phyloP scores from a whole-genome alignment of 1,140 invertebrate genomes.

The Megalopta genalis region DNA sequence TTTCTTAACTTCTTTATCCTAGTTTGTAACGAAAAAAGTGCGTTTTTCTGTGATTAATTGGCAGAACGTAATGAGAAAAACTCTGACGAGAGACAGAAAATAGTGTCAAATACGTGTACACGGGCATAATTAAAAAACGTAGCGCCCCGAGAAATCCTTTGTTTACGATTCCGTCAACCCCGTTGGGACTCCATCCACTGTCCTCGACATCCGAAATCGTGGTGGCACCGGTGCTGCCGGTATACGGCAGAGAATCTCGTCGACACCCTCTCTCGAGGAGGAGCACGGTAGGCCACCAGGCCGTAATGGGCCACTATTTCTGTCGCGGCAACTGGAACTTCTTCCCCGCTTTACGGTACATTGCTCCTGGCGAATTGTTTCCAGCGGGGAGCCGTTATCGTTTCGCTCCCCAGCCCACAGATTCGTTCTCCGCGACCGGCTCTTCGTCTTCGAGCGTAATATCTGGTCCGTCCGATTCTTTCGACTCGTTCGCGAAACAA shows the following conservation, averaged over 20 bases:
- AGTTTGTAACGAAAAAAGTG: too few species aligned
- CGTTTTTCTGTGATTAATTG: too few species aligned
- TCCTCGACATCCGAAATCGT: constrained; percentile 23
- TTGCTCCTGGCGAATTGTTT: constrained; percentile 64
- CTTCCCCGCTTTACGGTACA: constrained; percentile 63
- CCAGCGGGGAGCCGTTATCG: constrained; percentile 57
- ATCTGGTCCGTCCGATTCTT: constrained; percentile 48
- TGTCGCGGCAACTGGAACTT: constrained; percentile 59
- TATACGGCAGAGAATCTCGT: constrained; percentile 28
- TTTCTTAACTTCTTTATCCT: too few species aligned
- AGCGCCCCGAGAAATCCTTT: too few species aligned
- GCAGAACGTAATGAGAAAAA: too few species aligned
- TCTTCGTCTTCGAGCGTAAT: constrained; percentile 35
- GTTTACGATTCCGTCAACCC: neutral
- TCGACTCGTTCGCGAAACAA: constrained; percentile 34
- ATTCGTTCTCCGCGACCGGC: constrained; percentile 20
- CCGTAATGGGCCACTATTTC: constrained; percentile 60
- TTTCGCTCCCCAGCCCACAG: constrained; percentile 23
- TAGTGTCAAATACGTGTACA: too few species aligned
- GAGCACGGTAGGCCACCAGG: constrained; percentile 31
- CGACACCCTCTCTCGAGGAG: constrained; percentile 52
- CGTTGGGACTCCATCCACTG: neutral
- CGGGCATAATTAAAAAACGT: too few species aligned
- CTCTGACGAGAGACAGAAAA: too few species aligned
- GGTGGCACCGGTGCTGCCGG: neutral